A percentile compares a stretch with the other conserved stretches of the same genome.
These are phyloP conservation scores for Metopia argyrocephala DNA, from an alignment of 2,888 invertebrate genomes.

Conservation along the genomic window DNA sequence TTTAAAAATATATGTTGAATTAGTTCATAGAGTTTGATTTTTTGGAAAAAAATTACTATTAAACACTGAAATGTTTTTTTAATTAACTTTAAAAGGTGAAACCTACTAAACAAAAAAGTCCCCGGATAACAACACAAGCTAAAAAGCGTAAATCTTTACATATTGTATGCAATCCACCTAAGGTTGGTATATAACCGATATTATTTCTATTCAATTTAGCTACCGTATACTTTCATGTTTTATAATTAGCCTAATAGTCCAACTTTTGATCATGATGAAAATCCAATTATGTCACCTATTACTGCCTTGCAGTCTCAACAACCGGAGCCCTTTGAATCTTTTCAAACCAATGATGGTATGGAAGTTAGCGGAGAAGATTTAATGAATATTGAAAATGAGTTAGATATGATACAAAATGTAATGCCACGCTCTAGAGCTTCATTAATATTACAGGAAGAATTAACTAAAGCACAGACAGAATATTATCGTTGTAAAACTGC, in stretches of 20 bases:
- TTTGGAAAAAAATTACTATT: too few relatives aligned
- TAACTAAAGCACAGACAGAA: slow-evolving; percentile 58
- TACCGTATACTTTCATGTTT: neutral
- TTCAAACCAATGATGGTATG: slow-evolving; percentile 9
- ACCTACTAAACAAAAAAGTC: neutral
- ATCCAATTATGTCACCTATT: slow-evolving; percentile 13
- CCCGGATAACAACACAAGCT: neutral
- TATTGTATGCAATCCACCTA: neutral
- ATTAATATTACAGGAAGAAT: slow-evolving; percentile 55
- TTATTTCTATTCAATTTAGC: neutral
- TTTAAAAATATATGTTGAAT: too few relatives aligned
- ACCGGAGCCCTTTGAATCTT: slow-evolving; percentile 38
- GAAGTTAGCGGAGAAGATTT: slow-evolving; percentile 36
- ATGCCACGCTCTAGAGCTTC: slow-evolving; percentile 51
- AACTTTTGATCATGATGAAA: slow-evolving; percentile 14
- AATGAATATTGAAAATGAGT: slow-evolving; percentile 51
- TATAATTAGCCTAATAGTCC: slow-evolving; percentile 5
- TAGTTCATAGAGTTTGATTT: too few relatives aligned
- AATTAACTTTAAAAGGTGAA: neutral
- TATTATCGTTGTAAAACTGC: slow-evolving; percentile 61
- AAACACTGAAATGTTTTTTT: neutral
- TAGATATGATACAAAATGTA: slow-evolving; percentile 49
- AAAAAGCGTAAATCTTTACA: neutral
- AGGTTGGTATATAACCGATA: neutral
- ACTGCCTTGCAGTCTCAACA: neutral